These are phyloP conservation scores for Platerodrilus igneus DNA, from an alignment of 2,888 invertebrate species.

Conservation along the genomic window DNA sequence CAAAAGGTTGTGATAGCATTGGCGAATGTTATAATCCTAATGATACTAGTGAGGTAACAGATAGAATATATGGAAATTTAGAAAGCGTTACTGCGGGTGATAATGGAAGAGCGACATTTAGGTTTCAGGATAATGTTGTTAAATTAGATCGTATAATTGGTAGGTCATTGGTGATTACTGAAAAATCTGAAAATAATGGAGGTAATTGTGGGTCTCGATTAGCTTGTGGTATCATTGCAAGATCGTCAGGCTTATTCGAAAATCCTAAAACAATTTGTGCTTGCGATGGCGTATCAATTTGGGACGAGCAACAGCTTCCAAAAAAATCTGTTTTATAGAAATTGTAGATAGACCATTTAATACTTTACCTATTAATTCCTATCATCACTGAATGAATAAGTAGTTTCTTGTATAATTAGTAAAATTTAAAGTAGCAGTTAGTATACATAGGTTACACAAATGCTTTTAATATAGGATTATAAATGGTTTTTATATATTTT, in stretches of 20 bases:
- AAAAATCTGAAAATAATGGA: constrained; percentile 53
- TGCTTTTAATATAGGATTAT: no score
- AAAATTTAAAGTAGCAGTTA: no score
- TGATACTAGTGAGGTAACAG: constrained; percentile 37
- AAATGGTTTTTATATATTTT: no score
- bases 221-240: constrained; percentile 83
- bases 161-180: constrained; percentile 70
- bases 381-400: no score
- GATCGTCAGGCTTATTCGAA: constrained; percentile 81
- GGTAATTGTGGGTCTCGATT: constrained; percentile 50
- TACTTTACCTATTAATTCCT: no score
- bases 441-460: no score
- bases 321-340: no score
- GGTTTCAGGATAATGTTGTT: constrained; percentile 56
- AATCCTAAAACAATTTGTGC: constrained; percentile 85
- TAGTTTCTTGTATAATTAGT: no score
- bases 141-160: constrained; percentile 73
- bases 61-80: constrained; percentile 61
- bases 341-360: not conserved
- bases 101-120: constrained; percentile 63
- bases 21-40: constrained; percentile 60
- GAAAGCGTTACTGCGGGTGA: constrained; percentile 59
- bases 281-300: constrained; percentile 83
- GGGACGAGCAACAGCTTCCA: constrained; percentile 75
- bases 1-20: constrained; percentile 56